Evolutionary conservation across 1,140 invertebrate genomes (phyloP).

Genomic region (Drosophila watanabei): DNA sequence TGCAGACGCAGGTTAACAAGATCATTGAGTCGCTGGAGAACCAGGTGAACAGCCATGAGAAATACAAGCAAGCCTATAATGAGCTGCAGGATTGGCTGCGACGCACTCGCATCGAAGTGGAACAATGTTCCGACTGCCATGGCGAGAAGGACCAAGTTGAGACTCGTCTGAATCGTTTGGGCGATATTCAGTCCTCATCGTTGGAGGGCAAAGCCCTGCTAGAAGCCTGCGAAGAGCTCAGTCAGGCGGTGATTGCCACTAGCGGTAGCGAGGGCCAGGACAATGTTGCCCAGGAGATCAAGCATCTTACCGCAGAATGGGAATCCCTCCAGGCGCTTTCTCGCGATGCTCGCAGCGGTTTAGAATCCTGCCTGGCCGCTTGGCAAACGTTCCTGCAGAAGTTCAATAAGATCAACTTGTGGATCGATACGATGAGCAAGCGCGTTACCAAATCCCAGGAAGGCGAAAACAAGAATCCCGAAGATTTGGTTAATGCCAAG

Average conservation of each 20-base stretch:
- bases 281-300: slow-evolving; percentile 93
- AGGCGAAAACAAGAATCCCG: slow-evolving; percentile 92
- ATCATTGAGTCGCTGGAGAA: slow-evolving; percentile 91
- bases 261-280: slow-evolving; percentile 95
- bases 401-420: slow-evolving; percentile 91
- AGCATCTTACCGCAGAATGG: slow-evolving; percentile 94
- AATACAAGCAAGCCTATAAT: slow-evolving; percentile 93
- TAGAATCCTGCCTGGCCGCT: slow-evolving; percentile 92
- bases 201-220: slow-evolving; percentile 91
- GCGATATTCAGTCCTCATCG: slow-evolving; percentile 89
- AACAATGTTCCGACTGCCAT: slow-evolving; percentile 93
- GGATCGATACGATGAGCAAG: slow-evolving; percentile 91
- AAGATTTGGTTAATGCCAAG: slow-evolving; percentile 92
- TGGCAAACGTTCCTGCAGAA: slow-evolving; percentile 95
- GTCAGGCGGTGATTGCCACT: slow-evolving; percentile 92
- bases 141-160: slow-evolving; percentile 92
- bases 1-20: slow-evolving; percentile 89
- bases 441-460: slow-evolving; percentile 89
- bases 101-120: slow-evolving; percentile 92
- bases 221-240: slow-evolving; percentile 91
- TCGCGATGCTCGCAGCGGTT: slow-evolving; percentile 91
- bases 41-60: slow-evolving; percentile 95
- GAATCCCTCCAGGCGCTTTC: slow-evolving; percentile 93
- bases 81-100: slow-evolving; percentile 95
- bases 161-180: slow-evolving; percentile 91